Conservation (phyloP, 2,797 vertebrate species). For the Streptopelia turtur region DNA sequence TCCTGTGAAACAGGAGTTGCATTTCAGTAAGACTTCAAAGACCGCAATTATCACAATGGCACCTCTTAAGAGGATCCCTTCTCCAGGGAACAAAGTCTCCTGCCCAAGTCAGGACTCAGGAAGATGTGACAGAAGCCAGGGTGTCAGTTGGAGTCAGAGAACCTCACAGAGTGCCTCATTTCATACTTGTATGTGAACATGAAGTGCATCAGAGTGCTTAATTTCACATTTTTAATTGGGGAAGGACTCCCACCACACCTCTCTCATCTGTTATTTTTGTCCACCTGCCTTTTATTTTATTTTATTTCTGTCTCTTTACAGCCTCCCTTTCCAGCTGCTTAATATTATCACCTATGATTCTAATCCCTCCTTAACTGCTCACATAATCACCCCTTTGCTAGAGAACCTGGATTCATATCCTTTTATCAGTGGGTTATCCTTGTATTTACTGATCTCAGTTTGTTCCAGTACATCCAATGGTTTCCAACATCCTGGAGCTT, state of each 20-base stretch:
- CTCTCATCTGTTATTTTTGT: not conserved
- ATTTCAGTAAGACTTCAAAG: not conserved
- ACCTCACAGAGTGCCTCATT: not conserved
- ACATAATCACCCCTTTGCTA: constrained; percentile 49
- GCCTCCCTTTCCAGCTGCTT: constrained; percentile 39
- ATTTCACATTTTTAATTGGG: not conserved
- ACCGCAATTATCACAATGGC: not conserved
- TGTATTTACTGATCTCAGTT: not conserved
- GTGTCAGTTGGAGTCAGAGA: not conserved
- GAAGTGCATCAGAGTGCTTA: not conserved
- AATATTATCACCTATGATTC: not conserved
- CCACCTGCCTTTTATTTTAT: not conserved
- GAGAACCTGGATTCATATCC: not conserved
- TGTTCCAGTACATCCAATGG: not conserved
- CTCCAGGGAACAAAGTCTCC: not conserved
- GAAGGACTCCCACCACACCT: not conserved
- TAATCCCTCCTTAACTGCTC: constrained; percentile 38
- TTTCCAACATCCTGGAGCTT: not conserved
- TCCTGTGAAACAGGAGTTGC: not conserved
- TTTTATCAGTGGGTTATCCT: constrained; percentile 1
- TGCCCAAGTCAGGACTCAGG: not conserved
- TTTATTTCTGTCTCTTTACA: not conserved
- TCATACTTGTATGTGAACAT: not conserved
- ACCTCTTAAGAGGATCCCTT: not conserved
- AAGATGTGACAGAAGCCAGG: not conserved